Base-by-base conservation (phyloP, 2,888 invertebrate species). In the Ornithoptera priamus region DNA sequence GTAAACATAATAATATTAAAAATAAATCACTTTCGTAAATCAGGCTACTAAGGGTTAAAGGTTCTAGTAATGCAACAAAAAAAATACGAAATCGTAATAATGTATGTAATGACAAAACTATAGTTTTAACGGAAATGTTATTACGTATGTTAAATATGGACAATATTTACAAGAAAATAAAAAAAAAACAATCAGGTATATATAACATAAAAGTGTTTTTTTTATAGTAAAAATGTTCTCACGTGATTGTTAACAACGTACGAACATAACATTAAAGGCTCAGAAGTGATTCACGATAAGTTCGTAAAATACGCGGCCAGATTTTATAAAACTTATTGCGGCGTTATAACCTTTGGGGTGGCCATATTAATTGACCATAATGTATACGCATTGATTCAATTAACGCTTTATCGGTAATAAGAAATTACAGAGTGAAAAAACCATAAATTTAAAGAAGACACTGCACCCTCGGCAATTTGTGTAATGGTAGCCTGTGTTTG, bases 291-390 rank as follows among this genome's bases (percentile, higher is more conserved):
- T 53, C 6, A 0, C 24, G 67, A 68, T 58, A 67, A 67, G 50
- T 67, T 71, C 42, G 62, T 65, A 24, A 65, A 61, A 58, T 65
- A 39, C 65, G 39, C 30, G 53, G 15, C 58, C 17, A 57, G 67
- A 66, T 70, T 70, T 70, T 65, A 64, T 68, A 67, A 65, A 70
- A 69, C 68, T 42, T 69, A 71, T 70, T 71, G 66, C 50, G 50
- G 50, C 24, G 61, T 39, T 10, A 39, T 59, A 69, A 66, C 65
- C 72, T 75, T 72, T 71, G 73, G 77, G 77, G 76, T 76, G 77
- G 77, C 73, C 77, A 74, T 72, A 73, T 76, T 79, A 80, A 80
- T 79, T 78, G 76, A 73, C 74, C 75, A 73, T 75, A 77, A 73
- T 73, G 73, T 70, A 70, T 72, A 71, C 69, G 75, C 76, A 74